Conservation (phyloP, 1,140 invertebrate species). For the Drosophila paulistorum region DNA sequence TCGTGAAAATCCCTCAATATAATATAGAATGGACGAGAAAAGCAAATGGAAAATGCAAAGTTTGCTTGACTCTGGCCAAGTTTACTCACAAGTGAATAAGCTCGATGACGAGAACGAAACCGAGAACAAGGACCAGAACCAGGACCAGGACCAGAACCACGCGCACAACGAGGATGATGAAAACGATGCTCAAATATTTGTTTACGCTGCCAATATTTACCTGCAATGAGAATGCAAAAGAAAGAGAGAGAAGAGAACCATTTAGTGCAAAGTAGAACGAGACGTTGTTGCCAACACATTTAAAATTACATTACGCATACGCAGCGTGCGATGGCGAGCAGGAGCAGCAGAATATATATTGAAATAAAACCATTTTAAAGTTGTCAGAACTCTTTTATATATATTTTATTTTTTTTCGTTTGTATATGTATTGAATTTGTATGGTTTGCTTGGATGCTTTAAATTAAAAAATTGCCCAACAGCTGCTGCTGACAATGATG, state of each 20-base stretch:
- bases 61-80: slow-evolving; percentile 45
- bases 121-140: not conserved
- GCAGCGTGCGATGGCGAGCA: slow-evolving; percentile 27
- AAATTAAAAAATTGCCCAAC: slow-evolving; percentile 68
- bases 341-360: slow-evolving; percentile 13
- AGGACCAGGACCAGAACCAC: too few species aligned
- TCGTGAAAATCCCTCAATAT: not conserved
- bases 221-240: slow-evolving; percentile 49
- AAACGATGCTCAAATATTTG: slow-evolving; percentile 70
- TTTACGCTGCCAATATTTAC: slow-evolving; percentile 65
- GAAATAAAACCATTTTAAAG: slow-evolving; percentile 23
- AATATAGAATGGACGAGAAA: not conserved
- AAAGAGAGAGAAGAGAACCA: slow-evolving; percentile 20
- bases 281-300: slow-evolving; percentile 24
- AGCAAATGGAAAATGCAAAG: slow-evolving; percentile 11
- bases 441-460: slow-evolving; percentile 26
- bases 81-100: slow-evolving; percentile 61
- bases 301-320: slow-evolving; percentile 63
- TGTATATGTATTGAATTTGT: slow-evolving; percentile 2
- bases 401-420: slow-evolving; percentile 6
- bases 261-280: slow-evolving; percentile 4
- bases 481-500: slow-evolving; percentile 55
- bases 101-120: slow-evolving; percentile 26
- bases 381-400: slow-evolving; percentile 29
- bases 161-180: slow-evolving; percentile 21